Evolutionary conservation across 2,888 invertebrate species (phyloP).

Genomic region (Diadegma fenestrale): DNA sequence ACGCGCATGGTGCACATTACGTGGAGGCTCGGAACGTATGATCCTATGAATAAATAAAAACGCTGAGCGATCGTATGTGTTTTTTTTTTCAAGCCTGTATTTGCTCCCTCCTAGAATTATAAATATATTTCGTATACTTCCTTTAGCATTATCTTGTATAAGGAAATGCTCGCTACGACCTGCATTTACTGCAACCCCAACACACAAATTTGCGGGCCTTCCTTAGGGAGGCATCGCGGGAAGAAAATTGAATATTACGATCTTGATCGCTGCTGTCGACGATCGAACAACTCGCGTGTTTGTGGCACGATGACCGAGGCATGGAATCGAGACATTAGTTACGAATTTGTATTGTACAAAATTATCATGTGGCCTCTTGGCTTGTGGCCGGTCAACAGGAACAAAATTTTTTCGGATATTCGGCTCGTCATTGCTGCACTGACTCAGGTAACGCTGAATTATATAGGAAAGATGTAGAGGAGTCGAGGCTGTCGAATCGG

Average conservation of each 20-base stretch:
- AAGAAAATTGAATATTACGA: conserved; percentile 22
- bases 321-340: conserved; percentile 67
- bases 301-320: conserved; percentile 45
- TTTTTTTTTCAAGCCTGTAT: conserved; percentile 36
- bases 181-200: conserved; percentile 11
- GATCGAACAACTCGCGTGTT: neutral
- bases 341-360: conserved; percentile 69
- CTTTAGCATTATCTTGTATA: conserved; percentile 15
- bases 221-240: neutral
- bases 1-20: neutral
- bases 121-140: conserved; percentile 48
- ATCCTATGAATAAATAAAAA: conserved; percentile 59
- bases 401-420: conserved; percentile 64
- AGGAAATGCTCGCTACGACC: neutral
- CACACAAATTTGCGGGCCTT: neutral
- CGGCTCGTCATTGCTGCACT: conserved; percentile 66
- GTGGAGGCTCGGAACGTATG: conserved; percentile 23
- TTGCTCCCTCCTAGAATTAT: conserved; percentile 11
- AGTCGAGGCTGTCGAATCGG: too few species aligned
- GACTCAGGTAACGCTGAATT: conserved; percentile 63
- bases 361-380: conserved; percentile 72
- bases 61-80: neutral
- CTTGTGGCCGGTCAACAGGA: conserved; percentile 68
- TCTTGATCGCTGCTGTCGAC: neutral
- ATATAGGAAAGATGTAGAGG: too few species aligned